Conservation (phyloP, 2,888 invertebrate genomes). For the Entomobrya multifasciata region DNA sequence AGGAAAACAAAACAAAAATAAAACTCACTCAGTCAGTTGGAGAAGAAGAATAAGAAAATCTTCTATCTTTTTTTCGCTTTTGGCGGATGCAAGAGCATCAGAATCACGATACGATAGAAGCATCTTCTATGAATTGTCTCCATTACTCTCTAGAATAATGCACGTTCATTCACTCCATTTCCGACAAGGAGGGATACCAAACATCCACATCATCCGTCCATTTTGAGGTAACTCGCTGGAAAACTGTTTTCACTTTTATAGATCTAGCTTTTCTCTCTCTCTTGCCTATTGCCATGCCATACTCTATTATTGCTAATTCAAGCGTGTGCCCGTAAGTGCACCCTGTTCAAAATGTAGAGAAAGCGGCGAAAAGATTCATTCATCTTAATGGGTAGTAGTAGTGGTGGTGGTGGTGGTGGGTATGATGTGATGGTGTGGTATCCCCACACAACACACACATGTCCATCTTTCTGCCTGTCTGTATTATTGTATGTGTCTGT, state of each 20-base stretch:
- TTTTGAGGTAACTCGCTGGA: slow-evolving; percentile 65
- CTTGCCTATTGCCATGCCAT: no score
- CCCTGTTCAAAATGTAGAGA: slow-evolving; percentile 10
- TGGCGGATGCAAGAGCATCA: background rate
- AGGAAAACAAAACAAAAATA: background rate
- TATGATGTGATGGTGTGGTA: no score
- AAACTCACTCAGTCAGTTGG: background rate
- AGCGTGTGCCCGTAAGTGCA: slow-evolving; percentile 61
- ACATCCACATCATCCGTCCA: slow-evolving; percentile 6
- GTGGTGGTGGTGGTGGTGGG: background rate
- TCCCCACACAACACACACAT: no score
- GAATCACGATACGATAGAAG: background rate
- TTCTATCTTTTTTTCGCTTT: no score
- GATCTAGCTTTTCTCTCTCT: background rate
- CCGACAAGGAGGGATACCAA: slow-evolving; percentile 5
- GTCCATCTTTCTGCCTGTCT: no score
- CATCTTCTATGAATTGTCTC: slow-evolving; percentile 33
- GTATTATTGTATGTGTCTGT: background rate
- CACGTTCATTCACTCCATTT: slow-evolving; percentile 45
- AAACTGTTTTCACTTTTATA: slow-evolving; percentile 57
- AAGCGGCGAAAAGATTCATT: slow-evolving; percentile 8
- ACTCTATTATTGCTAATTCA: slow-evolving; percentile 68
- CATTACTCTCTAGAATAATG: slow-evolving; percentile 22
- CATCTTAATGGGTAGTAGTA: background rate
- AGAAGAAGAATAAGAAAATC: background rate